These are phyloP conservation scores for Hoplodrina ambigua DNA, from an alignment of 2,888 invertebrate genomes.

Conservation along the genomic window DNA sequence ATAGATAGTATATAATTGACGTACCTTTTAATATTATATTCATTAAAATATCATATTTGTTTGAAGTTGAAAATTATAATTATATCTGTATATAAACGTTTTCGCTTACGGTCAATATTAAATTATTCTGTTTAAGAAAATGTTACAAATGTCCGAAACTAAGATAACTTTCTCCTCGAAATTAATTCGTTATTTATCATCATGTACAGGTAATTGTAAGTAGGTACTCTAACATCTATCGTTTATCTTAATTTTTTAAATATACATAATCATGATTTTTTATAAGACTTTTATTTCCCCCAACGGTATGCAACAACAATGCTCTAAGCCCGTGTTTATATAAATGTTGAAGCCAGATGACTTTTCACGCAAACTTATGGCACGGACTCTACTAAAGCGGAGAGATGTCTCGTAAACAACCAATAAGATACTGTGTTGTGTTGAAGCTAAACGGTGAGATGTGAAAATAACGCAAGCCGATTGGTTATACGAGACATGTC, in stretches of 20 bases:
- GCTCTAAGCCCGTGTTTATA: no score
- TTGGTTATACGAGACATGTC: no score
- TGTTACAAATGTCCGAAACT: slow-evolving; percentile 82
- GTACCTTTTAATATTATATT: slow-evolving; percentile 78
- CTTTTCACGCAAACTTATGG: no score
- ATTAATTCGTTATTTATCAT: slow-evolving; percentile 85
- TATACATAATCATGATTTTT: slow-evolving; percentile 89
- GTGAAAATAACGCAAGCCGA: no score
- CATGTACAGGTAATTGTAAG: slow-evolving; percentile 89
- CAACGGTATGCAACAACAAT: no score
- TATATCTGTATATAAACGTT: slow-evolving; percentile 81
- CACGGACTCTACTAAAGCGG: no score
- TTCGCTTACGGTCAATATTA: slow-evolving; percentile 72
- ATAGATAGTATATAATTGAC: slow-evolving; percentile 75
- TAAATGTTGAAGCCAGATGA: no score
- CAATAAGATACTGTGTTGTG: no score
- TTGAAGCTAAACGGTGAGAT: no score
- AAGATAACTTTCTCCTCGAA: slow-evolving; percentile 75
- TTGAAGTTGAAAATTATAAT: slow-evolving; percentile 70
- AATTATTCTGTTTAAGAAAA: slow-evolving; percentile 75
- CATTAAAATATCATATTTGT: slow-evolving; percentile 71
- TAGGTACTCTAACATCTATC: slow-evolving; percentile 82
- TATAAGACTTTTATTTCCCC: slow-evolving; percentile 72
- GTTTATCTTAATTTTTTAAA: slow-evolving; percentile 88
- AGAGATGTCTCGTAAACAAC: no score